Percentiles rank a stretch among this genome's conserved stretches.
Evolutionary conservation across 2,113 vertebrate genomes (phyloP).

Genomic region (Bothrops jararaca): DNA sequence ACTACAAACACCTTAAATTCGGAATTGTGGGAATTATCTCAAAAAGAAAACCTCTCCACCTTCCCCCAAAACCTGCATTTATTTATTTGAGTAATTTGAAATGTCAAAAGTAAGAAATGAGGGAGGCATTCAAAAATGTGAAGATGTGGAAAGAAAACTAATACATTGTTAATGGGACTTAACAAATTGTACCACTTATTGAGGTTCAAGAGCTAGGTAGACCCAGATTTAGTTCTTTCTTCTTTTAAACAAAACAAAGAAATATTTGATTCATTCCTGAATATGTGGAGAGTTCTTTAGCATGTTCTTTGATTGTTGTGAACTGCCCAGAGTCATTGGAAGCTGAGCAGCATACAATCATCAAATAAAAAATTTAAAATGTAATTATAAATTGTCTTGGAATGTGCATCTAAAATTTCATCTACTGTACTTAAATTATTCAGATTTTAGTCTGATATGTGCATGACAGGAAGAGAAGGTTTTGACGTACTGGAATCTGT

Average conservation of each 20-base stretch:
- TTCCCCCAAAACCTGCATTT: background rate
- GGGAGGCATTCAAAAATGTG: background rate
- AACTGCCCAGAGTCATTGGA: background rate
- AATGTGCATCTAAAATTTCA: background rate
- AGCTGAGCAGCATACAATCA: background rate
- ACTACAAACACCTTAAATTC: background rate
- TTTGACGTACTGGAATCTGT: constrained; percentile 2
- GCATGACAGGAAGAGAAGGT: rapidly evolving
- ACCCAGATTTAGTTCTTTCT: background rate
- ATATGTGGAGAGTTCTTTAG: background rate
- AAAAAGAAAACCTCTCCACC: background rate
- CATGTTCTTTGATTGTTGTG: background rate
- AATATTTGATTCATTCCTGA: background rate
- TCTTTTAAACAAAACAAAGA: background rate
- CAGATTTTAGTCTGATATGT: background rate
- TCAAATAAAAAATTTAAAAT: background rate
- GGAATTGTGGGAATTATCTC: background rate
- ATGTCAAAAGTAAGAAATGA: background rate
- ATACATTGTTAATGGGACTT: background rate
- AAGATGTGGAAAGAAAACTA: background rate
- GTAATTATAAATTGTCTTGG: background rate
- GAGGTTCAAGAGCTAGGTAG: background rate
- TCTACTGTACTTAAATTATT: background rate
- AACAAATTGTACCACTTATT: background rate
- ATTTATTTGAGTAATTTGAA: background rate